A percentile compares a stretch with the other conserved stretches of the same genome.
Conservation (phyloP, 2,797 vertebrate genomes). For the Thripadectes ignobilis region DNA sequence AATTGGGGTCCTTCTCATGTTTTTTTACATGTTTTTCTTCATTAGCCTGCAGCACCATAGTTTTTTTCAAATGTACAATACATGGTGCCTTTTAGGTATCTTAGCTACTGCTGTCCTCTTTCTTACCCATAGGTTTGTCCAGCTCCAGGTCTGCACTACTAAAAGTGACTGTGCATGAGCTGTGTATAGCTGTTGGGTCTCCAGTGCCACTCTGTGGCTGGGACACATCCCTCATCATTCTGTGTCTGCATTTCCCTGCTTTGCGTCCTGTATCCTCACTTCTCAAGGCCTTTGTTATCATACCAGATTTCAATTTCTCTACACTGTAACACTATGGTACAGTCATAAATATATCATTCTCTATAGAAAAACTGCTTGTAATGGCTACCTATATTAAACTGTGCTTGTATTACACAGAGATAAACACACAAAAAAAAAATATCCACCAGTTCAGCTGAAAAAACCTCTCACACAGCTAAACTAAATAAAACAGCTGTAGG, state of each 20-base stretch:
- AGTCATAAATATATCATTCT: not conserved
- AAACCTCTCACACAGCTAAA: not conserved
- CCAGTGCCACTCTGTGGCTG: not conserved
- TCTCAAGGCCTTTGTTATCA: fast-evolving
- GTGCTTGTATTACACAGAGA: not conserved
- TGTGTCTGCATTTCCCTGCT: not conserved
- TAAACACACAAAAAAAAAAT: not conserved
- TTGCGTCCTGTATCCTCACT: not conserved
- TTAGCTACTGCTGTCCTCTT: not conserved
- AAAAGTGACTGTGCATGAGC: not conserved
- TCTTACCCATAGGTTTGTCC: not conserved
- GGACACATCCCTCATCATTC: not conserved
- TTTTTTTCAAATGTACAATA: not conserved
- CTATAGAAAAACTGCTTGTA: not conserved
- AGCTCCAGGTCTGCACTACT: not conserved
- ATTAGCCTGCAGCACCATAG: not conserved
- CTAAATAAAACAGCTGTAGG: not conserved
- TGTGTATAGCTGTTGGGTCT: not conserved
- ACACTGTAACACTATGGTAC: not conserved
- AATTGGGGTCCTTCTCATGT: fast-evolving
- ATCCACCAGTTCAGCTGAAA: not conserved
- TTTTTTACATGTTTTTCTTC: not conserved
- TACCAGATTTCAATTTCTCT: not conserved
- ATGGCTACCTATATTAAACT: not conserved
- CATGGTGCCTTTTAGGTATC: not conserved